phyloP scores from a whole-genome alignment of 2,888 invertebrate species.

The Tiliacea citrago region DNA sequence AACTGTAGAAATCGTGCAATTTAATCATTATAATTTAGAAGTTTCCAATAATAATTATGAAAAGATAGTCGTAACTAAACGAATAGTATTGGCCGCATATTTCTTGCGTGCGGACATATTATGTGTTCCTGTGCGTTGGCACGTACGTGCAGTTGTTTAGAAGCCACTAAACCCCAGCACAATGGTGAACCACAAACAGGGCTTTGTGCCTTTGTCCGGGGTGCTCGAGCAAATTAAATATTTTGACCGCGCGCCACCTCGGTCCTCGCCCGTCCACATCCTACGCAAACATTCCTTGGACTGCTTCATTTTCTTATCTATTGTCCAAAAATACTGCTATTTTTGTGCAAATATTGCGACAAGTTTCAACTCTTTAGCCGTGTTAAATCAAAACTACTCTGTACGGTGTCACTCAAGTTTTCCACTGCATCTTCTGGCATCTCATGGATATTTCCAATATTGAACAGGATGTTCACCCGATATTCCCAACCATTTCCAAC shows the following conservation, averaged over 20 bases:
- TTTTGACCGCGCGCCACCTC: conserved; percentile 74
- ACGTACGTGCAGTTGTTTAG: conserved; percentile 78
- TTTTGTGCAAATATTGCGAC: conserved; percentile 29
- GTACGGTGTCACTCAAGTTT: conserved; percentile 7
- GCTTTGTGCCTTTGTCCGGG: conserved; percentile 80
- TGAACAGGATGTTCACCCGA: conserved; percentile 59
- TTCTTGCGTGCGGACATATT: conserved; percentile 36
- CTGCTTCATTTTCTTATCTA: conserved; percentile 62
- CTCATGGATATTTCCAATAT: conserved; percentile 46
- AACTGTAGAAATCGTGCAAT: conserved; percentile 42
- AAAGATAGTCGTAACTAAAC: conserved; percentile 35
- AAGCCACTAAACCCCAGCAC: conserved; percentile 79
- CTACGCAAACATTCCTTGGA: conserved; percentile 71
- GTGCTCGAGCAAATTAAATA: conserved; percentile 82
- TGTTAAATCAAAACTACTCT: not conserved
- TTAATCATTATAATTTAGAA: conserved; percentile 37
- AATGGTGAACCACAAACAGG: conserved; percentile 81
- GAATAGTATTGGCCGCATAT: conserved; percentile 32
- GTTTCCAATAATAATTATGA: conserved; percentile 45
- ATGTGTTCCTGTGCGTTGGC: conserved; percentile 53
- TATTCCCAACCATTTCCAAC: conserved; percentile 57
- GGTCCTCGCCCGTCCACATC: conserved; percentile 66
- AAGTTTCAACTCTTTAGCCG: not conserved
- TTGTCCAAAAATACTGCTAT: conserved; percentile 50
- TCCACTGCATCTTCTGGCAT: conserved; percentile 4